phyloP scores from a whole-genome alignment of 2,888 invertebrate species.

The Carpatolechia fugitivella region DNA sequence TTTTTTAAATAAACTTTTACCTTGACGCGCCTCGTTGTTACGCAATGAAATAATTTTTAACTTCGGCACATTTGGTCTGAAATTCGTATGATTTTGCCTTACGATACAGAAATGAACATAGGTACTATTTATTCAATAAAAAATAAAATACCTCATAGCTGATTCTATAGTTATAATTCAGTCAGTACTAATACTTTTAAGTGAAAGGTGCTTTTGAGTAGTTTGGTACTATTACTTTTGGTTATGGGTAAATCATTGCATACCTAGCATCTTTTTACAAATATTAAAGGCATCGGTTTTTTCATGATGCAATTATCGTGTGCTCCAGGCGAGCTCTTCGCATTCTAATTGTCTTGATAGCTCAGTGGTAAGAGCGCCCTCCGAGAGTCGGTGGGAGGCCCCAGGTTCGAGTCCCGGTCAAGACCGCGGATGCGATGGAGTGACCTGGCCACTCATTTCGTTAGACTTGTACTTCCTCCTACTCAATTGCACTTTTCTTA shows the following conservation, averaged over 20 bases:
- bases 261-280: no score
- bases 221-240: no score
- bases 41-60: neutral
- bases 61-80: neutral
- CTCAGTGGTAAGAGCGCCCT: constrained; percentile 76
- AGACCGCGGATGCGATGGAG: constrained; percentile 63
- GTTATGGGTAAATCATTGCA: no score
- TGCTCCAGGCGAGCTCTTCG: constrained; percentile 41
- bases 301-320: neutral
- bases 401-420: constrained; percentile 79
- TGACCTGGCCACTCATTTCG: constrained; percentile 32
- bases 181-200: no score
- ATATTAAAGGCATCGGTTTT: neutral
- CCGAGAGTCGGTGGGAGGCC: constrained; percentile 55
- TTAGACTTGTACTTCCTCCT: constrained; percentile 11
- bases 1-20: neutral
- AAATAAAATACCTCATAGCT: no score
- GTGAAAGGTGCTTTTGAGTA: constrained; percentile 11
- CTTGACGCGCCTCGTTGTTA: neutral
- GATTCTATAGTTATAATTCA: no score
- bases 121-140: no score
- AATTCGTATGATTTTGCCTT: no score
- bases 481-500: constrained; percentile 49
- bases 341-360: constrained; percentile 76
- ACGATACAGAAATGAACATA: no score